phyloP scores from a whole-genome alignment of 1,140 invertebrate genomes.

The Palaemon carinicauda region DNA sequence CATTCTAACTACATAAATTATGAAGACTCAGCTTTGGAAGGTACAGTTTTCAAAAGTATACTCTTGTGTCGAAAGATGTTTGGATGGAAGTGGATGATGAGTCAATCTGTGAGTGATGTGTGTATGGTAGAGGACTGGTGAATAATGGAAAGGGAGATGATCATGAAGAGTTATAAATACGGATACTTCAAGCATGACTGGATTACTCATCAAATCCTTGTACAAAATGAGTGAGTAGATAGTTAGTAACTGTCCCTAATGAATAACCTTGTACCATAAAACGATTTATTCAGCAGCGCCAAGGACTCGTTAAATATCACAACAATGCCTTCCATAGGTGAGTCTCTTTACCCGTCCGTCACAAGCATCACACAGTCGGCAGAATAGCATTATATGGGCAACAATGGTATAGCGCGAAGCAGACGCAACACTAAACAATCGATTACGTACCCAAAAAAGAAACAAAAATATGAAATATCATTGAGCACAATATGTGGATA shows the following conservation, averaged over 20 bases:
- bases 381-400: slow-evolving; percentile 55
- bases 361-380: slow-evolving; percentile 48
- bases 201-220: not conserved
- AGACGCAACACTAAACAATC: slow-evolving; percentile 30
- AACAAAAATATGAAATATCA: slow-evolving; percentile 48
- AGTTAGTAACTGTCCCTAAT: not conserved
- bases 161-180: not conserved
- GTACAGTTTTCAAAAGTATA: slow-evolving; percentile 23
- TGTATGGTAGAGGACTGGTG: not conserved
- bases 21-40: slow-evolving; percentile 54
- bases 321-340: slow-evolving; percentile 35
- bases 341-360: slow-evolving; percentile 52
- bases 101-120: not conserved
- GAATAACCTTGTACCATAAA: not conserved
- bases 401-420: slow-evolving; percentile 21
- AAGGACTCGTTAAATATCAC: not conserved
- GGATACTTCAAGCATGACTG: not conserved
- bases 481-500: slow-evolving; percentile 55
- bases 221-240: not conserved
- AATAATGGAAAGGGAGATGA: not conserved
- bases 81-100: slow-evolving; percentile 42
- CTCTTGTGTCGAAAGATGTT: not conserved
- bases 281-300: not conserved
- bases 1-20: slow-evolving; percentile 52
- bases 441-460: slow-evolving; percentile 33